Conservation (phyloP, 2,888 invertebrate genomes). For the Ethmia dodecea region DNA sequence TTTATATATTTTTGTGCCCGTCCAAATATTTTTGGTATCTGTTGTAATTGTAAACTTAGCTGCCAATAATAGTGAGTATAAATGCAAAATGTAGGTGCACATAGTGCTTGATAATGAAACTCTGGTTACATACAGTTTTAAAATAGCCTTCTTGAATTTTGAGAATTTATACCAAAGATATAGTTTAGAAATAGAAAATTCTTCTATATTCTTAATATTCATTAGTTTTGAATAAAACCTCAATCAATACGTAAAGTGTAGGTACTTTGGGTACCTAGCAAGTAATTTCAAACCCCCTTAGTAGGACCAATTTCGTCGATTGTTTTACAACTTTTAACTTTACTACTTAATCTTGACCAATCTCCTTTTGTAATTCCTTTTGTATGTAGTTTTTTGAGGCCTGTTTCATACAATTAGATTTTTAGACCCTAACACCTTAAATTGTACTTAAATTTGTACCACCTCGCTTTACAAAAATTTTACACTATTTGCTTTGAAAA, state of each 20-base stretch:
- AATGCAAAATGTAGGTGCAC: conserved; percentile 26
- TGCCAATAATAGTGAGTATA: conserved; percentile 23
- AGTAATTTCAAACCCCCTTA: conserved; percentile 25
- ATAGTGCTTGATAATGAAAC: conserved; percentile 33
- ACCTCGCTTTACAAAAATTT: conserved; percentile 48
- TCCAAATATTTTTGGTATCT: not conserved
- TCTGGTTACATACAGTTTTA: conserved; percentile 2
- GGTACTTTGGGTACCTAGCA: not conserved
- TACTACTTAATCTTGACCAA: conserved; percentile 51
- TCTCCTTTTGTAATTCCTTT: conserved; percentile 43
- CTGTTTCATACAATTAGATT: conserved; percentile 46
- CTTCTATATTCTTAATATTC: not conserved
- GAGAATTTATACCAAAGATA: not conserved
- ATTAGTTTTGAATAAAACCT: not conserved
- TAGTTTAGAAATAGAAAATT: not conserved
- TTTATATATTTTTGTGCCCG: too few species aligned
- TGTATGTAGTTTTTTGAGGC: conserved; percentile 52
- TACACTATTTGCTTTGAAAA: conserved; percentile 47
- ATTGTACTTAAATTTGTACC: conserved; percentile 39
- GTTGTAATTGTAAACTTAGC: conserved; percentile 15
- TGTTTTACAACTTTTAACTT: conserved; percentile 34
- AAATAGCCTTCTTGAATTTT: not conserved
- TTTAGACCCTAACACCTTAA: conserved; percentile 45
- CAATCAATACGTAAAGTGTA: conserved; percentile 6
- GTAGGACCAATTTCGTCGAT: conserved; percentile 52